phyloP scores from a whole-genome alignment of 2,888 invertebrate genomes.

The Anagyrus pseudococci region DNA sequence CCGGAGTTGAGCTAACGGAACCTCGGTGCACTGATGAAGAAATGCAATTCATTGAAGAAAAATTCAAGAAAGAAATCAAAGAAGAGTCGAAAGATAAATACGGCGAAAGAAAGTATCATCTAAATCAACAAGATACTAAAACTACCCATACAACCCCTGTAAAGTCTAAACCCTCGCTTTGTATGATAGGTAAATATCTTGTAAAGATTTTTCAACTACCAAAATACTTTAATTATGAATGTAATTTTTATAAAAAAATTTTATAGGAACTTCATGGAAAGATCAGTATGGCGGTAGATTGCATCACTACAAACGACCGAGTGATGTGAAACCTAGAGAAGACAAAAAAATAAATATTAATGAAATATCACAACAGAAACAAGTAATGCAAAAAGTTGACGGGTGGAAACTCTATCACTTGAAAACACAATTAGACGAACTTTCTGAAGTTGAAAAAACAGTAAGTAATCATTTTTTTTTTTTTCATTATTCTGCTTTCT shows the following conservation, averaged over 20 bases:
- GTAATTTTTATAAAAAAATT: conserved; percentile 11
- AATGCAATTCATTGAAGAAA: conserved; percentile 70
- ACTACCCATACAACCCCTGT: conserved; percentile 45
- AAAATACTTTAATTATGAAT: conserved; percentile 6
- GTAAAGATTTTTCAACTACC: too few relatives aligned
- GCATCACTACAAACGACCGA: conserved; percentile 59
- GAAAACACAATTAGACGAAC: conserved; percentile 90
- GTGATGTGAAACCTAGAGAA: conserved; percentile 87
- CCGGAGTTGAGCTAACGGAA: conserved; percentile 56
- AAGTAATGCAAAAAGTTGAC: conserved; percentile 85
- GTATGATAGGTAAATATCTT: conserved; percentile 56
- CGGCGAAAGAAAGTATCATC: conserved; percentile 47
- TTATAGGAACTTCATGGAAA: conserved; percentile 54
- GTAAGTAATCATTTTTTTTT: conserved; percentile 46
- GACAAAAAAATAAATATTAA: conserved; percentile 85
- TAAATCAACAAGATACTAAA: conserved; percentile 44
- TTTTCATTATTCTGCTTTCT: not conserved
- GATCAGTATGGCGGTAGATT: conserved; percentile 52
- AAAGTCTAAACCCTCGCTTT: conserved; percentile 51
- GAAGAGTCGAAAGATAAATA: conserved; percentile 61
- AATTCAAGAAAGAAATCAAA: conserved; percentile 60
- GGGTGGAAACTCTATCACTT: conserved; percentile 96
- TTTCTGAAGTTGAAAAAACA: conserved; percentile 66
- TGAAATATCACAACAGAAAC: conserved; percentile 88
- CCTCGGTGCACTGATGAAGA: conserved; percentile 61